phyloP scores from a whole-genome alignment of 2,888 invertebrate species.

The Tenodera sinensis region DNA sequence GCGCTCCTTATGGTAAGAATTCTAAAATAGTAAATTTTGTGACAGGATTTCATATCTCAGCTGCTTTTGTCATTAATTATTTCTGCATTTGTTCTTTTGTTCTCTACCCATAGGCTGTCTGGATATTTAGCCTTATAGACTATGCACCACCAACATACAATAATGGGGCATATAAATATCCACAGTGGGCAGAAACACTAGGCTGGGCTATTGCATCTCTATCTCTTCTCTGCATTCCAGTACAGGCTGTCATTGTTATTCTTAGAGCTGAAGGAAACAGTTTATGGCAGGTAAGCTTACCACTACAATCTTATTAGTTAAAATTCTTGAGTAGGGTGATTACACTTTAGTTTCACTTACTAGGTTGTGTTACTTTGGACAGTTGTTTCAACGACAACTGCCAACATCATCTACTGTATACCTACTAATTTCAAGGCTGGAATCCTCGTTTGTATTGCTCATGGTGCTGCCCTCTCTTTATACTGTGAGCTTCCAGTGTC shows the following conservation, averaged over 20 bases:
- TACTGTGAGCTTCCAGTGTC: too few species aligned
- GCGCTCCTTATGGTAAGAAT: slow-evolving; percentile 64
- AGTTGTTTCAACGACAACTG: too few species aligned
- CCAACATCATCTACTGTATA: too few species aligned
- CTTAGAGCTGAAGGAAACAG: slow-evolving; percentile 66
- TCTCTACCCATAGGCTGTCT: slow-evolving; percentile 60
- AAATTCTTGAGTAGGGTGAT: too few species aligned
- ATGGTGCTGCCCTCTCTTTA: too few species aligned
- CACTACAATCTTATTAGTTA: neutral
- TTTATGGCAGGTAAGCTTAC: slow-evolving; percentile 61
- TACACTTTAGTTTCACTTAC: too few species aligned
- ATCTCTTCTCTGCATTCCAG: slow-evolving; percentile 81
- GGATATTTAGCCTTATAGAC: slow-evolving; percentile 85
- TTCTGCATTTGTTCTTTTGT: neutral
- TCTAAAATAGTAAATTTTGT: neutral
- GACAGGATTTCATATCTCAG: neutral
- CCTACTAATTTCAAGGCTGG: too few species aligned
- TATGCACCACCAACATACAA: slow-evolving; percentile 83
- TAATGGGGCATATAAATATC: slow-evolving; percentile 73
- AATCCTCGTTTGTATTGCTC: too few species aligned
- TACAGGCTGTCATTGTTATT: slow-evolving; percentile 70
- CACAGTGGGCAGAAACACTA: slow-evolving; percentile 78
- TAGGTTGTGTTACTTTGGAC: too few species aligned
- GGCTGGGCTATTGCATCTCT: slow-evolving; percentile 84
- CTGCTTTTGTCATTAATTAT: neutral